These are phyloP conservation scores for Prietella phreatophila DNA, from an alignment of 2,113 vertebrate species.

Conservation along the genomic window DNA sequence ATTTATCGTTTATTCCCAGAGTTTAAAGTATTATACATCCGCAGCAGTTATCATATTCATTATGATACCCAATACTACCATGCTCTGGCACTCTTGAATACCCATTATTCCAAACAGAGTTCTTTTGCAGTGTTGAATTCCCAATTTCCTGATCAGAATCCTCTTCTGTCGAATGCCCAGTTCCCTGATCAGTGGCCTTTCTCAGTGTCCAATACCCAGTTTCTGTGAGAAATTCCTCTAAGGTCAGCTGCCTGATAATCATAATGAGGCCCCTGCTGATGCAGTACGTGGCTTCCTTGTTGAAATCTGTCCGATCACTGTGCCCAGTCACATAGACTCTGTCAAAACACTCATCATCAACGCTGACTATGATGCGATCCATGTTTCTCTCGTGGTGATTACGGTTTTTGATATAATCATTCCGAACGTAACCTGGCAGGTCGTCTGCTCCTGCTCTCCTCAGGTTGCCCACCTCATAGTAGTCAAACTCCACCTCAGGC, in stretches of 20 bases:
- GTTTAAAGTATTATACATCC: too few relatives aligned
- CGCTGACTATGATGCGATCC: conserved; percentile 44
- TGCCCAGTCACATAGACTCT: conserved; percentile 37
- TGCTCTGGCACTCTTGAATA: too few relatives aligned
- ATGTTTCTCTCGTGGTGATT: not conserved
- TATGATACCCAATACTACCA: too few relatives aligned
- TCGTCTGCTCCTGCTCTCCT: accelerated
- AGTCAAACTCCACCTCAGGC: not conserved
- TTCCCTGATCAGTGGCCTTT: too few relatives aligned
- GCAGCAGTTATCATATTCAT: not conserved
- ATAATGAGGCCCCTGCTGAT: conserved; percentile 32
- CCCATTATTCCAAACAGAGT: too few relatives aligned
- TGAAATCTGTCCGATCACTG: not conserved
- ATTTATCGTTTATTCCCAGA: too few relatives aligned
- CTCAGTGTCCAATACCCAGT: too few relatives aligned
- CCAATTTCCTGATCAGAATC: too few relatives aligned
- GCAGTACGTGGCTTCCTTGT: conserved; percentile 13
- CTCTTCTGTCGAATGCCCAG: too few relatives aligned
- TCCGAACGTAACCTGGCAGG: not conserved
- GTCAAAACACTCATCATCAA: not conserved
- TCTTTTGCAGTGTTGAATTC: too few relatives aligned
- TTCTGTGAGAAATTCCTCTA: not conserved
- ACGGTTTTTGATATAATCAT: not conserved
- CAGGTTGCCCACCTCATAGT: conserved; percentile 48
- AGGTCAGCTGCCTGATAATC: not conserved